These are phyloP conservation scores for Sylvia borin DNA, from an alignment of 2,797 vertebrate species.

Conservation along the genomic window DNA sequence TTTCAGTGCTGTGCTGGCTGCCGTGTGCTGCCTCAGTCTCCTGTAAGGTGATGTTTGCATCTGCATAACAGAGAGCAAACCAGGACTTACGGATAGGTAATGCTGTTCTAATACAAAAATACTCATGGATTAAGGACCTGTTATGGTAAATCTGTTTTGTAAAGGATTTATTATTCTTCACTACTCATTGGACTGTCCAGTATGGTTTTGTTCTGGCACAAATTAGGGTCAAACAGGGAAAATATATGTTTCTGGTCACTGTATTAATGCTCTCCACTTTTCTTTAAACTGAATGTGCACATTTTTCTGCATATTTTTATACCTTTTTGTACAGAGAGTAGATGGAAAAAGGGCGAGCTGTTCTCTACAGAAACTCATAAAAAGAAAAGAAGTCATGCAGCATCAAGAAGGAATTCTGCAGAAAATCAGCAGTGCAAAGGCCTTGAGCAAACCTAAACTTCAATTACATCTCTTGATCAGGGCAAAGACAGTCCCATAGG, in stretches of 20 bases:
- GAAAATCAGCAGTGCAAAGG: background rate
- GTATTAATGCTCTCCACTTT: background rate
- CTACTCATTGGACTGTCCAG: accelerated
- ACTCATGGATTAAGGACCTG: background rate
- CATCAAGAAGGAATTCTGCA: background rate
- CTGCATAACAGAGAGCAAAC: background rate
- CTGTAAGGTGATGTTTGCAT: background rate
- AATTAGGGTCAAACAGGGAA: background rate
- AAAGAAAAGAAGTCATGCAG: background rate
- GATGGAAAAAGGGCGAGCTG: background rate
- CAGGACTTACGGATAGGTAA: background rate
- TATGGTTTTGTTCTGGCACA: background rate
- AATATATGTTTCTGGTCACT: background rate
- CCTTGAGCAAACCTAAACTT: background rate
- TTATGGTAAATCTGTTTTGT: background rate
- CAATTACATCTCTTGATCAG: background rate
- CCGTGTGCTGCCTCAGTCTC: background rate
- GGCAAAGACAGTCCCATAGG: background rate
- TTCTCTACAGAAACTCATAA: background rate
- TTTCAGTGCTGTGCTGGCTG: background rate
- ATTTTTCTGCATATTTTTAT: background rate
- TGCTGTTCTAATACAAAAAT: background rate
- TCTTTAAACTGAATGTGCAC: background rate
- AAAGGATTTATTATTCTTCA: background rate
- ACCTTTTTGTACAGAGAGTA: background rate